Evolutionary conservation across 2,797 vertebrate genomes (phyloP).

Genomic region (Pangasius larnaudii): DNA sequence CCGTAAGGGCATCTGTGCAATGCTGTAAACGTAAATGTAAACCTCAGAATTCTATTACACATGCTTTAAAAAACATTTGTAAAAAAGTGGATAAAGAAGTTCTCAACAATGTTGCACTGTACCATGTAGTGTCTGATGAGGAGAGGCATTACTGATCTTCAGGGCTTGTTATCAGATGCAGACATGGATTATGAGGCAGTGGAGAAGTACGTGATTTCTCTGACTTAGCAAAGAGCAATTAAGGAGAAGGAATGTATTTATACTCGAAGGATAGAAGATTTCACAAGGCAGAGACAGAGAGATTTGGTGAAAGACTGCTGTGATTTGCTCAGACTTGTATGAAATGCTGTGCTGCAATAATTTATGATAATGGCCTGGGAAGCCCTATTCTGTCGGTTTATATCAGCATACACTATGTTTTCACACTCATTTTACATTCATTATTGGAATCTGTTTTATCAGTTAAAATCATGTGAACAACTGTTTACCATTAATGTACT

Average conservation of each 20-base stretch:
- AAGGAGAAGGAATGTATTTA: conserved; percentile 73
- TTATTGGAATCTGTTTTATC: conserved; percentile 4
- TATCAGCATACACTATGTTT: conserved; percentile 7
- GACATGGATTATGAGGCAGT: conserved; percentile 28
- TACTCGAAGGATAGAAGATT: conserved; percentile 56
- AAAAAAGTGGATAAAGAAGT: background rate
- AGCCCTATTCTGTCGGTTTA: conserved; percentile 25
- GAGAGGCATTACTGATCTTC: conserved; percentile 5
- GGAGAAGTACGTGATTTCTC: conserved; percentile 58
- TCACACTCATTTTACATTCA: conserved; percentile 1
- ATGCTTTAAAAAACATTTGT: background rate
- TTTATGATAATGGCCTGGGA: conserved; percentile 44
- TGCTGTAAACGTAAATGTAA: background rate
- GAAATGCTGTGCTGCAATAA: conserved; percentile 35
- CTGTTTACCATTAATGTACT: background rate
- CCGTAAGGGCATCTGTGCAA: background rate
- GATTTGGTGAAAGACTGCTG: conserved; percentile 43
- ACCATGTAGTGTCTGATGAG: background rate
- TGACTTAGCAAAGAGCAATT: conserved; percentile 75
- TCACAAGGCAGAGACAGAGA: conserved; percentile 50
- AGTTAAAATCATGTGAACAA: conserved; percentile 10
- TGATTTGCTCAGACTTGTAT: conserved; percentile 51
- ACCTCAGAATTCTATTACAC: background rate
- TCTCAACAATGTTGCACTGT: background rate
- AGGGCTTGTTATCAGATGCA: conserved; percentile 22